Base-by-base conservation (phyloP, 2,888 invertebrate species). In the Eretmocerus hayati region DNA sequence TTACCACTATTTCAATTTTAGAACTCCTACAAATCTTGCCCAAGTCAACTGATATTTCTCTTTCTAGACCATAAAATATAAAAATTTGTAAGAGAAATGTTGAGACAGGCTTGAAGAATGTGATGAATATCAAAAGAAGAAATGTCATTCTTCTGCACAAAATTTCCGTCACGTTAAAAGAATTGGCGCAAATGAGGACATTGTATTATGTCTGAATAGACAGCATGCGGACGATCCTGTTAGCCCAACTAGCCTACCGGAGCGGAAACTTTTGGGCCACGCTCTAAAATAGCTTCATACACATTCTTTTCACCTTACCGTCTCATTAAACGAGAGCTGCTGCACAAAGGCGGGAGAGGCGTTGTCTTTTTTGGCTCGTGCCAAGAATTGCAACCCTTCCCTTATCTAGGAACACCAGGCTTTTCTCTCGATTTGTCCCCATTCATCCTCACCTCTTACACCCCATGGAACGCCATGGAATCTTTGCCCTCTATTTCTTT, bases 361-460 rank as follows among this genome's bases (percentile, higher is more conserved):
- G 26, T 6, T 1, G 8, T 26, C 8, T 26, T 6, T 26, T 6
- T 26, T 26, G 26, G 26, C 11, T 26, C 26, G 26, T 9, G 8
- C 26, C 8, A 26, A 26, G 6, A 26, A 26, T 26, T 26, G 26
- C 6, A 11, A 26, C 8, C 26, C 26, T 6, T 6, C 26, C 26
- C 26, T 51, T 47, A 43, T 51, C 51, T 51, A 47, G n/a, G 46
- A 51, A 47, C 47, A 51, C 43, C 44, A 47, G 36, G 33, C 18
- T 50, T 46, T 47, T 36, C 36, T 26, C 26, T 18, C 26, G 16
- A 26, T 32, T 41, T 41, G 31, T 44, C 42, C 26, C 21, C 3
- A 6, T 26, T 11, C 26, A 26, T 26, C 11, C 26, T 26, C 11
- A 11, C 11, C 26, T 6, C 26, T 26, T 11, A n/a, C n/a, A n/a